A percentile compares a stretch with the other conserved stretches of the same genome.
These are phyloP conservation scores for Chrysochloris asiatica DNA, from an alignment of 2,113 vertebrate genomes.

Conservation along the genomic window DNA sequence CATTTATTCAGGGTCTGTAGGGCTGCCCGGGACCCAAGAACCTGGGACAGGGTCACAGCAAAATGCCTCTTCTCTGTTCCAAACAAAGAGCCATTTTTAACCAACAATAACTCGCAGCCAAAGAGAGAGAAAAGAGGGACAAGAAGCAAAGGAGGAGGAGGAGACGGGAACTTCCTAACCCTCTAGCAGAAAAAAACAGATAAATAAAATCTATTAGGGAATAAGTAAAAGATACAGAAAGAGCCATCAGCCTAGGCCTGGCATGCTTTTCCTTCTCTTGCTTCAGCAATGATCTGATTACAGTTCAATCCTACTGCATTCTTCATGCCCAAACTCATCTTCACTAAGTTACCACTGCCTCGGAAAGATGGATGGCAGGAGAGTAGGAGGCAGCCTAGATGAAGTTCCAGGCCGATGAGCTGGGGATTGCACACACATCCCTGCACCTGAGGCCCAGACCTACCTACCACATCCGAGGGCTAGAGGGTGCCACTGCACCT, in stretches of 20 bases:
- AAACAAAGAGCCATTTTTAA: background rate
- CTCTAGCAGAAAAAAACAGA: background rate
- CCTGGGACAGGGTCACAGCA: background rate
- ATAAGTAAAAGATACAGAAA: constrained; percentile 69
- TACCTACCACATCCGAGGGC: background rate
- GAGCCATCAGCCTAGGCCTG: constrained; percentile 26
- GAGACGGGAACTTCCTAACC: constrained; percentile 38
- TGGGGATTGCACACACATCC: background rate
- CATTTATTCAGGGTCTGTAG: background rate
- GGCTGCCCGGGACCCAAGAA: background rate
- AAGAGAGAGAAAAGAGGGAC: background rate
- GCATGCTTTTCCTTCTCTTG: constrained; percentile 23
- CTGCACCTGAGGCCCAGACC: background rate
- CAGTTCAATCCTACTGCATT: constrained; percentile 56
- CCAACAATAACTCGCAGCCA: background rate
- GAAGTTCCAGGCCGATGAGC: background rate
- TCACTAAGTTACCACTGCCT: background rate
- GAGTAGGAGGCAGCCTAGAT: rapidly evolving
- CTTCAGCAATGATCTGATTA: constrained; percentile 75
- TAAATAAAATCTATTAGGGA: constrained; percentile 39
- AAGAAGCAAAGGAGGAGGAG: background rate
- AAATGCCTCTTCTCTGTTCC: background rate
- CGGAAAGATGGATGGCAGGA: background rate
- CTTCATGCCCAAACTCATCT: constrained; percentile 65
- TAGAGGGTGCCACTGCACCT: rapidly evolving